These are phyloP conservation scores for Leptestheria dahalacensis DNA, from an alignment of 1,140 invertebrate species.

Conservation along the genomic window DNA sequence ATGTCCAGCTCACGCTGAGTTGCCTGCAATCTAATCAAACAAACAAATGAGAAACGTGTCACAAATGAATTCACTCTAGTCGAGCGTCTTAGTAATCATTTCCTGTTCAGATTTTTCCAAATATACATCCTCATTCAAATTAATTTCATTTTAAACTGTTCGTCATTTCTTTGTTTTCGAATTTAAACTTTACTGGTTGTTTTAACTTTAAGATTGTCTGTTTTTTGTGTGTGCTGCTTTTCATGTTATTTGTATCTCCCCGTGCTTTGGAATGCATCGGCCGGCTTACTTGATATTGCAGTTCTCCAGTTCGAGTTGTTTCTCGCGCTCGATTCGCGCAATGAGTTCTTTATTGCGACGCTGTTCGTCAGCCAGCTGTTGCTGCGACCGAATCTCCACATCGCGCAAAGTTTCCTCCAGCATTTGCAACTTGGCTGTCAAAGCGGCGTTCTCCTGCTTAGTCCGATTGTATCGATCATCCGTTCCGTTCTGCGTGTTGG, in stretches of 20 bases:
- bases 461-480: slow-evolving; percentile 71
- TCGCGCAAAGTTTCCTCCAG: slow-evolving; percentile 83
- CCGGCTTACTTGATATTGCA: slow-evolving; percentile 46
- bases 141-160: no score
- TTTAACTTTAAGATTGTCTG: no score
- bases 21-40: slow-evolving; percentile 11
- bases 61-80: no score
- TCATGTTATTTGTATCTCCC: no score
- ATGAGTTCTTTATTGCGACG: slow-evolving; percentile 64
- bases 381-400: slow-evolving; percentile 68
- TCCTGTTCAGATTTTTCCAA: no score
- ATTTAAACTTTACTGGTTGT: no score
- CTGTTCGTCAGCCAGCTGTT: slow-evolving; percentile 69
- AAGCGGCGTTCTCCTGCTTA: slow-evolving; percentile 77
- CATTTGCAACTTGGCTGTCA: slow-evolving; percentile 75
- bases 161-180: no score
- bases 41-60: slow-evolving; percentile 9
- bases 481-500: slow-evolving; percentile 62
- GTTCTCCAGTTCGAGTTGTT: slow-evolving; percentile 70
- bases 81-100: no score
- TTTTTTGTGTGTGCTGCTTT: no score
- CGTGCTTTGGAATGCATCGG: no score
- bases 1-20: slow-evolving; percentile 38
- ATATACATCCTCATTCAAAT: no score
- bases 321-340: slow-evolving; percentile 64